Base-by-base conservation (phyloP, 64 coral and sea anemone genomes). In the Catalaphyllia jardinei region DNA sequence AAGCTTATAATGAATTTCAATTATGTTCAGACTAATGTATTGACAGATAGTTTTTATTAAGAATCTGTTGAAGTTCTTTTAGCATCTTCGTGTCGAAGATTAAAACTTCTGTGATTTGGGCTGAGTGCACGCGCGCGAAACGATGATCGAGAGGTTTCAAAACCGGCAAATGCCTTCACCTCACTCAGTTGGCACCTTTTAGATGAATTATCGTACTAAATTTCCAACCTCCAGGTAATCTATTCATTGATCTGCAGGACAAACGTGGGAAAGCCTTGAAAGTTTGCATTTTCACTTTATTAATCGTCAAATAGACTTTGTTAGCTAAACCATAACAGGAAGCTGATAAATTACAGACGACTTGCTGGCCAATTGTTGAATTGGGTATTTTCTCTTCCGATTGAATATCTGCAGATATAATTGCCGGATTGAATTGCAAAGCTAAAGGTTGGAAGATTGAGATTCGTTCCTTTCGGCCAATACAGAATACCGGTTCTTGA, bases 1-100 rank as follows among this genome's bases (percentile, higher is more conserved):
- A 35, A 63, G 54, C 79, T 62, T 14, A 22, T 62, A 35, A 81
- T 81, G 79, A 81, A 81, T 81, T 81, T 81, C 79, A 63, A 24
- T 81, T 80, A 81, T 81, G 79, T 52, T 31, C 46, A 51, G 49
- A 2, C 10, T 59, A 52, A 25, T 59, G 60, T 8, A 52, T 10
- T 57, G n/a, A 79, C 57, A 16, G 50, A 79, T 25, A 59, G 2
- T 29, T 52, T 24, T 60, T 24, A 3, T 57, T 30, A 10, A 60
- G 51, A 17, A 22, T 20, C 8, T 52, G 19, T 57, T 55, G 1
- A n/a, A 52, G 11, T 29, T 79, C n/a, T 79, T 24, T 18, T 50
- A 52, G 77, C 25, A 13, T 59, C 29, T 73, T 27, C 13, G 52
- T 29, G 50, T 29, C 55, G 9, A 79, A 79, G 52, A 25, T 14